Evolutionary conservation across 2,113 vertebrate species (phyloP).

Genomic region (Larimichthys crocea): DNA sequence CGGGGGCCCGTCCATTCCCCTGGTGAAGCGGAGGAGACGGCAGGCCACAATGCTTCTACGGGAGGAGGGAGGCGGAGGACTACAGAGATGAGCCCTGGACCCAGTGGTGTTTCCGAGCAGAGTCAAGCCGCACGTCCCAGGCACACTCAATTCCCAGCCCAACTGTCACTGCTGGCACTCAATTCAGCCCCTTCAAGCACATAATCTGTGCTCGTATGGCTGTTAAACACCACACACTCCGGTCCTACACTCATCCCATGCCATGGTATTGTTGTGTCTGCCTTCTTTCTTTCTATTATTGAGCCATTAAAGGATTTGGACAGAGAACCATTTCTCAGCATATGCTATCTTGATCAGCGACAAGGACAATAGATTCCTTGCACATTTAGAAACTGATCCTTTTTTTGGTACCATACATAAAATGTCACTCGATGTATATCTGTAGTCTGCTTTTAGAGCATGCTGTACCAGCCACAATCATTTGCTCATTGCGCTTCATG

Average conservation of each 20-base stretch:
- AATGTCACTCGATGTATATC: not conserved
- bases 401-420: conserved; percentile 10
- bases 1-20: conserved; percentile 73
- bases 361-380: conserved; percentile 57
- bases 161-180: conserved; percentile 87
- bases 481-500: conserved; percentile 1
- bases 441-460: not conserved
- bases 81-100: conserved; percentile 75
- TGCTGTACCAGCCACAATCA: not conserved
- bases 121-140: conserved; percentile 77
- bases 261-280: conserved; percentile 76
- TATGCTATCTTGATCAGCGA: conserved; percentile 75
- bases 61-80: conserved; percentile 66
- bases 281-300: conserved; percentile 61
- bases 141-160: conserved; percentile 85
- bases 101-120: conserved; percentile 82
- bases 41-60: conserved; percentile 73
- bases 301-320: conserved; percentile 76
- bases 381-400: conserved; percentile 41
- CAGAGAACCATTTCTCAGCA: conserved; percentile 61
- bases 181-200: conserved; percentile 83
- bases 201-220: conserved; percentile 86
- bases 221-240: conserved; percentile 79
- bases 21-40: conserved; percentile 68
- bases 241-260: conserved; percentile 72